Evolutionary conservation across 2,113 vertebrate genomes (phyloP).

Genomic region (Cyprinodon variegatus): DNA sequence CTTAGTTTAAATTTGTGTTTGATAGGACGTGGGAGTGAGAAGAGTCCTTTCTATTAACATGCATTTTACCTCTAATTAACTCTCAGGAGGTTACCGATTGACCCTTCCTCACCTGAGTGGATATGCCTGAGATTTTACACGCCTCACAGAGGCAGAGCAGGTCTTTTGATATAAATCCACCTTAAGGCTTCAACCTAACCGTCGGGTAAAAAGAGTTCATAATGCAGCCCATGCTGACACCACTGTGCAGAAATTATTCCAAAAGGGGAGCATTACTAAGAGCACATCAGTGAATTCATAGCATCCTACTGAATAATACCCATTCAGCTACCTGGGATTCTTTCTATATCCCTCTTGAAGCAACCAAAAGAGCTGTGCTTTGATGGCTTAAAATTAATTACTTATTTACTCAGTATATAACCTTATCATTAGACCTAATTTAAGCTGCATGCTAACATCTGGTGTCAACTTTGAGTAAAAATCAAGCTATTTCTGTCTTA

Average conservation of each 20-base stretch:
- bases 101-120: slow-evolving; percentile 70
- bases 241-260: slow-evolving; percentile 65
- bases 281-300: slow-evolving; percentile 54
- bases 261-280: slow-evolving; percentile 46
- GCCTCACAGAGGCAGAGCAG: slow-evolving; percentile 45
- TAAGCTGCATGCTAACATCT: slow-evolving; percentile 59
- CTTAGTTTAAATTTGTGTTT: slow-evolving; percentile 34
- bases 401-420: slow-evolving; percentile 66
- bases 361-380: slow-evolving; percentile 60
- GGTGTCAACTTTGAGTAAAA: slow-evolving; percentile 55
- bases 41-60: slow-evolving; percentile 51
- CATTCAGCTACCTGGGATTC: slow-evolving; percentile 70
- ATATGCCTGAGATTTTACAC: slow-evolving; percentile 61
- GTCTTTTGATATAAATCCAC: slow-evolving; percentile 81
- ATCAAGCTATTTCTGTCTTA: slow-evolving; percentile 57
- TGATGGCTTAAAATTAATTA: slow-evolving; percentile 78
- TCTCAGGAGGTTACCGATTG: slow-evolving; percentile 72
- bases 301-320: slow-evolving; percentile 69
- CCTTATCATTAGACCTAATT: slow-evolving; percentile 57
- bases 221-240: slow-evolving; percentile 58
- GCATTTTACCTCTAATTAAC: slow-evolving; percentile 73
- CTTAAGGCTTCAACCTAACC: slow-evolving; percentile 72
- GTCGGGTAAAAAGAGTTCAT: slow-evolving; percentile 61
- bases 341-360: slow-evolving; percentile 55
- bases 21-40: slow-evolving; percentile 46